Evolutionary conservation across 92 coral and sea anemone genomes (phyloP), one percentile per base, ranked within the genome.

Genomic region (Phenganax stokvisi): DNA sequence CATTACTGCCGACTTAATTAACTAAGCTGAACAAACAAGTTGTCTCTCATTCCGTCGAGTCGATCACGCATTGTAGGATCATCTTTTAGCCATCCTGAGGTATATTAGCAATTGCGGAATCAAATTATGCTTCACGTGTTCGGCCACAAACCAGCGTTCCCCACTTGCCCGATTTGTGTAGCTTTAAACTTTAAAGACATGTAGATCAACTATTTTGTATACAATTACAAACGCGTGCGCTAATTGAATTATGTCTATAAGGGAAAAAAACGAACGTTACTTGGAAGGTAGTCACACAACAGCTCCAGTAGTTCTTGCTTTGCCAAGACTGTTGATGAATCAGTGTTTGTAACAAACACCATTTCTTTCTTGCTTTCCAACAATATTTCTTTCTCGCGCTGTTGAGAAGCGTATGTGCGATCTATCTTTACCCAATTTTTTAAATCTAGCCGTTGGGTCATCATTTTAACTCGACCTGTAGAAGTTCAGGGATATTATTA

Each of bases 351-450:
- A 80, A 87, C 90, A 74, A 87, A 87, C 71, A 84, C 87, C 63
- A 77, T 54, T 79, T 84, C 83, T 29, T 64, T 72, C 10, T 58
- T 56, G n/a, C 69, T 79, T 30, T 87, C 82, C 16, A 72, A 25
- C 64, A 87, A 79, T 29, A 85, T 74, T 63, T 87, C 82, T 63
- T 84, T 87, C 75, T 84, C 87, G 17, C 76, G 72, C 44, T 79
- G 85, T 37, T 87, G 90, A 11, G 90, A 71, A 10, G 90, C 85
- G 76, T 87, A 87, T 3, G 90, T 87, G 31, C 71, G 74, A 75
- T 87, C 90, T 29, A 87, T 87, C 71, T 87, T 84, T 3, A 87
- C 85, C 90, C 90, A 87, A 77, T 87, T 74, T n/a, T 84, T 57
- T n/a, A 87, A 55, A 47, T 87, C 85, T 3, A 87, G 58, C 70